Base-by-base conservation (phyloP, 1,140 invertebrate genomes). In the Tachypleus tridentatus region DNA sequence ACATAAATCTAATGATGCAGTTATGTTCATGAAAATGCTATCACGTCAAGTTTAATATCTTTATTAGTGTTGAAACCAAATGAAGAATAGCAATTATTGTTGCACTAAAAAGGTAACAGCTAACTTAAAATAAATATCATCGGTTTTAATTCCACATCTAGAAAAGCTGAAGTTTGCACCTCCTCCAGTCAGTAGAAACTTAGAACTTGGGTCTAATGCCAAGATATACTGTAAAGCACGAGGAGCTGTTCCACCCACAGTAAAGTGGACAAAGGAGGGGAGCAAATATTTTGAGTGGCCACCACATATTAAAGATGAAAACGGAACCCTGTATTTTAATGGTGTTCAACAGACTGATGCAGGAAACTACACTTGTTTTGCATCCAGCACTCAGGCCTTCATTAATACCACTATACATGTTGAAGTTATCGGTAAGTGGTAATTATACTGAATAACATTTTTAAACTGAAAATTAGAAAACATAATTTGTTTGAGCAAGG, bases 201-300 rank as follows among this genome's bases (percentile, higher is more conserved):
- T 96, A 49, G 91, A 95, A 73, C 77, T 94, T 9, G 85, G 87
- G 65, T 85, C 85, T 7, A 80, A 84, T 2, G 83, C 85, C 3
- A 91, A 87, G 78, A 85, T 96, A 58, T 88, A 90, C 62, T 97
- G 93, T 75, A 91, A 88, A 74, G 92, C 91, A 0, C 87, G 93
- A 70, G 91, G 91, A 0, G 83, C 85, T 4, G 84, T 85, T 0
- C 80, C 84, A 4, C 91, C 91, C 0, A 80, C 78, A 29, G 84
- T 95, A 4, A 84, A 83, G 69, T 97, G 93, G 92, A 82, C 85
- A 63, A 29, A 29, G 29, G 29, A 29, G 29, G 29, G 29, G 29
- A 29, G 29, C 29, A 67, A 66, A 7, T 66, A 71, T 4, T 82
- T 84, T 29, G 77, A 82, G 47, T 83, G 90, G 65, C 85, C 86